phyloP scores from a whole-genome alignment of 1,140 invertebrate species.

The Galendromus occidentalis region DNA sequence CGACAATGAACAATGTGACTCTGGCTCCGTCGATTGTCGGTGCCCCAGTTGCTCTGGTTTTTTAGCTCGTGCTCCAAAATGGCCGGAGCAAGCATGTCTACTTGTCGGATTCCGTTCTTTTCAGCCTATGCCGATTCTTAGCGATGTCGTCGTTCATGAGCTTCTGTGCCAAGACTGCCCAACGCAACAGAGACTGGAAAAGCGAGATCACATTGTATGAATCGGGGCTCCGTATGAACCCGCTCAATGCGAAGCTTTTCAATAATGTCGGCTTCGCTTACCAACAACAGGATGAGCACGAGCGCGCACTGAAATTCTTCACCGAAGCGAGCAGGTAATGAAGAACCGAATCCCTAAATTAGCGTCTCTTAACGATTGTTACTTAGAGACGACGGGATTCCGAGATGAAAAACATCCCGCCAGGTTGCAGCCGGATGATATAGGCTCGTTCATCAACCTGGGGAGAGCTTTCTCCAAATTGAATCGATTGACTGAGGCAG shows the following conservation, averaged over 20 bases:
- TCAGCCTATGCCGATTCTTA: too few relatives aligned
- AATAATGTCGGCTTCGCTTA: constrained; percentile 91
- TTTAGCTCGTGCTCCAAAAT: too few relatives aligned
- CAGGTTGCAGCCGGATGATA: constrained; percentile 1
- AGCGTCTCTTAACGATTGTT: neutral
- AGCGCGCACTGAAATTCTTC: constrained; percentile 73
- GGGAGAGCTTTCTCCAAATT: neutral
- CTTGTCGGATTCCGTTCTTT: too few relatives aligned
- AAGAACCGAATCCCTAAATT: neutral
- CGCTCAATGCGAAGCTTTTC: constrained; percentile 79
- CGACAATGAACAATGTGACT: too few relatives aligned
- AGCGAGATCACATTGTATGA: constrained; percentile 81
- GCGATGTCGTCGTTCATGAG: neutral
- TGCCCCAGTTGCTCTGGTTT: too few relatives aligned
- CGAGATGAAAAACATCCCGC: neutral
- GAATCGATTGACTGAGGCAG: neutral
- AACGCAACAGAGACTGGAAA: constrained; percentile 29
- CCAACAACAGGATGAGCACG: constrained; percentile 58
- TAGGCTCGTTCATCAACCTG: neutral
- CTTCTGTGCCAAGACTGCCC: neutral
- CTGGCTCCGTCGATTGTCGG: too few relatives aligned
- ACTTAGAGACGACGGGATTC: neutral
- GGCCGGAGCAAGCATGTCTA: too few relatives aligned
- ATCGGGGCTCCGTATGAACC: constrained; percentile 70
- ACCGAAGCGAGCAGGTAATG: constrained; percentile 54